These are phyloP conservation scores for Caenorhabditis sp. DNA, from an alignment of 2,888 invertebrate genomes.

Conservation along the genomic window DNA sequence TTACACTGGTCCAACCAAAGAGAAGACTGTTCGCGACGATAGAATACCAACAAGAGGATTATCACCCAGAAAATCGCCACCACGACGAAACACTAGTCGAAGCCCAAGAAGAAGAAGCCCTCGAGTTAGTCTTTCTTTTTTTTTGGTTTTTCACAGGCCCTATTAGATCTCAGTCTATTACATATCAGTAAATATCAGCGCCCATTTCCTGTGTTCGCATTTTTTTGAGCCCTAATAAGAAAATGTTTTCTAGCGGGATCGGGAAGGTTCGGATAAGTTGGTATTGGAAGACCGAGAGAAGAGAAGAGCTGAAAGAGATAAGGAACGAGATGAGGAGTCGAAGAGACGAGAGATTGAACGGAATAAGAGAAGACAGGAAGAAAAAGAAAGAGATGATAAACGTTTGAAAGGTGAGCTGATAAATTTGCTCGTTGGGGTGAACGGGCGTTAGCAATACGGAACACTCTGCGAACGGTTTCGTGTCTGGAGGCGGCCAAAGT, in stretches of 20 bases:
- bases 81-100: constrained; percentile 12
- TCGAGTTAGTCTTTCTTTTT: not conserved
- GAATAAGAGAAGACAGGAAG: constrained; percentile 30
- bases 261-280: not conserved
- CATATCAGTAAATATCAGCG: no score
- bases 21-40: constrained; percentile 47
- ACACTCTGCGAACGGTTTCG: no score
- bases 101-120: constrained; percentile 6
- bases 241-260: constrained; percentile 3
- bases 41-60: constrained; percentile 36
- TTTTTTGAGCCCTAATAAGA: no score
- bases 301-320: constrained; percentile 13
- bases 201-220: no score
- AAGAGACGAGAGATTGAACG: constrained; percentile 29
- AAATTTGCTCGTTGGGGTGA: not conserved
- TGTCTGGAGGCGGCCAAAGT: no score
- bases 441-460: not conserved
- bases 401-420: not conserved
- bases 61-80: constrained; percentile 39
- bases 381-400: constrained; percentile 10
- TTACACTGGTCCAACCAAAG: constrained; percentile 42
- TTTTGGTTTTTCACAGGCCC: constrained; percentile 2
- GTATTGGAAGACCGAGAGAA: constrained; percentile 6
- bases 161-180: no score
- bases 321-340: constrained; percentile 40